Evolutionary conservation across 2,797 vertebrate genomes (phyloP), one percentile per base, ranked within the genome.

Genomic region (Acanthopagrus latus): DNA sequence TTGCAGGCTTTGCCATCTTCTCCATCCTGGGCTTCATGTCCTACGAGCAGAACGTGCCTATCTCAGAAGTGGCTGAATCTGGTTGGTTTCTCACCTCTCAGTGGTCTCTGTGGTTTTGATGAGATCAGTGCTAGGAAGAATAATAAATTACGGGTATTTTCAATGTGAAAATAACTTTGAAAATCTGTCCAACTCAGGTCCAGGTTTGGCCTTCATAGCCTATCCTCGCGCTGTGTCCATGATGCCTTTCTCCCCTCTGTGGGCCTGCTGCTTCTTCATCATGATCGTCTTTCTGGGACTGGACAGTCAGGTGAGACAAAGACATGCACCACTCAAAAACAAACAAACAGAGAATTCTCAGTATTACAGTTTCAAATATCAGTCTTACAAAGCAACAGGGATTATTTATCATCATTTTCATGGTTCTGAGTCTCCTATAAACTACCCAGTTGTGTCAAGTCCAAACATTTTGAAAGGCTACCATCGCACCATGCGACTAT

Each of bases 11-110:
- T 78, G 98, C 98, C 69, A 99, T 99, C 90, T 99, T 99, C 90
- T 99, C 98, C 74, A 97, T 99, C 89, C 94, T 99, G 91, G 98
- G 98, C 55, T 99, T 99, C 86, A 99, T 99, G 98, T 97, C 98
- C 0, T 93, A 94, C n/a, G 98, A 99, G 76, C 98, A 99, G 89
- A 96, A 97, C 0, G 93, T 99, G 59, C 96, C 96, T 44, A 99
- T 99, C 1, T 97, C 97, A 0, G 96, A 99, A 69, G 98, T 99
- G 86, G 98, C 98, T 0, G 97, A 98, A 88, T 98, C 97, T 2
- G 97, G 98, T 98, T 59, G 17, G 91, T 89, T 46, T 20, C 55
- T 70, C 11, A 33, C 23, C 38, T 52, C 14, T 46, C 10, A 60
- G 11, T 41, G 14, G 12, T 10, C 47, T 63, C 10, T 70, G 3